A percentile compares a stretch with the other conserved stretches of the same genome.
phyloP scores from a whole-genome alignment of 1,140 invertebrate genomes.

The Triops cancriformis region DNA sequence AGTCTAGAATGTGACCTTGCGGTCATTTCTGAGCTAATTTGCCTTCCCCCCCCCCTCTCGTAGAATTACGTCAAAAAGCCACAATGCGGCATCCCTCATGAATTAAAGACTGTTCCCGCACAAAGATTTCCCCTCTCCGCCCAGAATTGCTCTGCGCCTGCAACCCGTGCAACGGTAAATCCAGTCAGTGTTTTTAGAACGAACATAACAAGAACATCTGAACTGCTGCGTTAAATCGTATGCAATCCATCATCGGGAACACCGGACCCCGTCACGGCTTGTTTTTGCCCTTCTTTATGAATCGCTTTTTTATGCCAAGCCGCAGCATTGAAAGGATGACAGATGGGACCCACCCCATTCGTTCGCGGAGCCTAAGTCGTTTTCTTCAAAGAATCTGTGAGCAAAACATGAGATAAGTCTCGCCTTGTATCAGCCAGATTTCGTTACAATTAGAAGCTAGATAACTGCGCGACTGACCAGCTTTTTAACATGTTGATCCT shows the following conservation, averaged over 20 bases:
- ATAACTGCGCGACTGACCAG: too few species aligned
- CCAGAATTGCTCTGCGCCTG: neutral
- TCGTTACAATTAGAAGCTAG: neutral
- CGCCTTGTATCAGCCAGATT: neutral
- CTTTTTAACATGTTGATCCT: neutral
- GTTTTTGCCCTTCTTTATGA: conserved; percentile 14
- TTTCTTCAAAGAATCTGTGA: neutral
- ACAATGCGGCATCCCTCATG: too few species aligned
- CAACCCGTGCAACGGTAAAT: neutral
- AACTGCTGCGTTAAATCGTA: neutral
- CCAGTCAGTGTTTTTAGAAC: neutral
- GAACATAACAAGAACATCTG: neutral
- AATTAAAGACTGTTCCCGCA: too few species aligned
- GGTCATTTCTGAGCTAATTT: too few species aligned
- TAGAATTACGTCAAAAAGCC: too few species aligned
- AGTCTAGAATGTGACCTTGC: neutral
- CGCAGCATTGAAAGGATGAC: conserved; percentile 9
- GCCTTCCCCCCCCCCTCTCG: too few species aligned
- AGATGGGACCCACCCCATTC: conserved; percentile 12
- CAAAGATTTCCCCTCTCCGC: too few species aligned
- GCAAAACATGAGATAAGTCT: neutral
- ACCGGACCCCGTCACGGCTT: conserved; percentile 4
- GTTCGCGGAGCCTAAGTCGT: neutral
- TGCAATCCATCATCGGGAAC: neutral
- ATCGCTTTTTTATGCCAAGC: neutral